phyloP scores from a whole-genome alignment of 2,888 invertebrate species.

The Creontiades dilutus region DNA sequence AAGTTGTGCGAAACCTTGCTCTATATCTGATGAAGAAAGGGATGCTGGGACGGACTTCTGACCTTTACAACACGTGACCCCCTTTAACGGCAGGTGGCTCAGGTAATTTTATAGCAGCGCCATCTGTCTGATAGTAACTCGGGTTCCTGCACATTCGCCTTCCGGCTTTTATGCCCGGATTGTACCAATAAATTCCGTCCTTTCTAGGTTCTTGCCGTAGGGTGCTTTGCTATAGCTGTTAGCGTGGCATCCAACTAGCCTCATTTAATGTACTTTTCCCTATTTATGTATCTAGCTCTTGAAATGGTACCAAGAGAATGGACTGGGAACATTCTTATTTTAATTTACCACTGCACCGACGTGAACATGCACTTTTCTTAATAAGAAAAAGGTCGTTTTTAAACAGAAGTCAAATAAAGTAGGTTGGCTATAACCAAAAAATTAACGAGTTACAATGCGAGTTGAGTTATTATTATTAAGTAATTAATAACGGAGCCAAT shows the following conservation, averaged over 20 bases:
- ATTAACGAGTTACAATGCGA: no score
- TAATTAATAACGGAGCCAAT: no score
- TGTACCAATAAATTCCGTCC: constrained; percentile 48
- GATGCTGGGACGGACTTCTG: constrained; percentile 47
- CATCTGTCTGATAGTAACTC: constrained; percentile 51
- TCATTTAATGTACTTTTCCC: background rate
- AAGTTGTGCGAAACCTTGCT: background rate
- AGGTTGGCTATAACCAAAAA: no score
- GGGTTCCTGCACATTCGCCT: background rate
- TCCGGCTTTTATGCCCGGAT: constrained; percentile 50
- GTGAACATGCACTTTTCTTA: no score
- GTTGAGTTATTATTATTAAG: no score
- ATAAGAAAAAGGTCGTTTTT: no score
- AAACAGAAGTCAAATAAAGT: no score
- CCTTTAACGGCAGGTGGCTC: constrained; percentile 45
- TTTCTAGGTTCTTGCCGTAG: background rate
- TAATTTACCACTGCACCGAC: no score
- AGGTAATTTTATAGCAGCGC: constrained; percentile 59
- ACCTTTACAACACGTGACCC: constrained; percentile 51
- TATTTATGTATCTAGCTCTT: background rate
- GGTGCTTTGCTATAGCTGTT: background rate
- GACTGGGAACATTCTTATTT: no score
- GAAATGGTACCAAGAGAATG: background rate
- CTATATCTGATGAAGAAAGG: background rate
- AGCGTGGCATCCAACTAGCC: background rate